A percentile compares a stretch with the other conserved stretches of the same genome.
Evolutionary conservation across 2,888 invertebrate species (phyloP).

Genomic region (Dinocampus coccinellae): DNA sequence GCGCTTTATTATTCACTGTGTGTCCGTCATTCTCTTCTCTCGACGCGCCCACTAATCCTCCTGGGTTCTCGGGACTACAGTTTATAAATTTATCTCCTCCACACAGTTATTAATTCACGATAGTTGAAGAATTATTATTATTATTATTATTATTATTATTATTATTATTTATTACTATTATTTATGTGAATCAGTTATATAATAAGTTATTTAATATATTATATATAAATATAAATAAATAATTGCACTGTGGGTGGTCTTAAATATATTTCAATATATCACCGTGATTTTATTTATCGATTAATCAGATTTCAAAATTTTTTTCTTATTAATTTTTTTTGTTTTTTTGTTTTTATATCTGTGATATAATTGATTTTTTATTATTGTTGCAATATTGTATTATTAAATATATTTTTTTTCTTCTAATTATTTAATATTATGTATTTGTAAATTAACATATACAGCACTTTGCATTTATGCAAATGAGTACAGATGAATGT

Average conservation of each 20-base stretch:
- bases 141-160: conserved; percentile 3
- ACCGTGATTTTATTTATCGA: too few species aligned
- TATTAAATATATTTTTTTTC: too few species aligned
- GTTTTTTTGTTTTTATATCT: too few species aligned
- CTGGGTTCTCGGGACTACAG: conserved; percentile 6
- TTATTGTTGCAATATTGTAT: background rate
- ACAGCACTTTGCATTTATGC: background rate
- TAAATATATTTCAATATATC: background rate
- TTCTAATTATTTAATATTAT: background rate
- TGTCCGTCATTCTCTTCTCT: conserved; percentile 17
- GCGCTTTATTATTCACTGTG: background rate
- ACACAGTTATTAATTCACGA: conserved; percentile 25
- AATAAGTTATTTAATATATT: background rate
- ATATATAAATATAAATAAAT: background rate
- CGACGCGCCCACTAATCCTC: conserved; percentile 31
- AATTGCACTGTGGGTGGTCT: background rate
- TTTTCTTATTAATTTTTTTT: too few species aligned
- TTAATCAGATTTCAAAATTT: too few species aligned
- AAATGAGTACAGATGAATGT: background rate
- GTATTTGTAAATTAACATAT: background rate
- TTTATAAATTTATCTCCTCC: conserved; percentile 41
- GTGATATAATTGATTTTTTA: too few species aligned
- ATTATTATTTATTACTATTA: background rate
- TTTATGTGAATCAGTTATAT: conserved; percentile 17
- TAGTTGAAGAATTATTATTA: conserved; percentile 9